Percentiles rank a stretch among this genome's conserved stretches.
Conservation (phyloP, 2,113 vertebrate genomes). For the Holacanthus passer region DNA sequence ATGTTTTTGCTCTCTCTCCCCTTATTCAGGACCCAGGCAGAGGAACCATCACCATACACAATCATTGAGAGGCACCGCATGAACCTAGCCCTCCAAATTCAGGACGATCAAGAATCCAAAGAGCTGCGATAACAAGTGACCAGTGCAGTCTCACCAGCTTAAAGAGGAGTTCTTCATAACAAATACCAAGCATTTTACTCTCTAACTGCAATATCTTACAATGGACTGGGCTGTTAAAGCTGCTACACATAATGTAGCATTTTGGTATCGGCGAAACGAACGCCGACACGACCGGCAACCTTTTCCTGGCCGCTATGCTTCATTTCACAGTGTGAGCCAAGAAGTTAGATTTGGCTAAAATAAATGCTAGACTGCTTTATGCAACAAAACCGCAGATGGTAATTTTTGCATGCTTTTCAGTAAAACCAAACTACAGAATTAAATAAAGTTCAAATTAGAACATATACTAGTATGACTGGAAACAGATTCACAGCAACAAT, state of each 20-base stretch:
- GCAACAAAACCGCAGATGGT: too few relatives aligned
- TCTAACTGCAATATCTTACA: background rate
- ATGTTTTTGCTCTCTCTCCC: background rate
- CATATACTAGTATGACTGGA: background rate
- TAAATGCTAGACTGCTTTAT: background rate
- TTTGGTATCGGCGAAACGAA: background rate
- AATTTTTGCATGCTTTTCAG: background rate
- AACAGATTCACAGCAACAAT: background rate
- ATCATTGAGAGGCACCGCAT: constrained; percentile 59
- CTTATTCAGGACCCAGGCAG: constrained; percentile 60
- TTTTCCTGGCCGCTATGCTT: background rate
- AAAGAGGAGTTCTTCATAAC: background rate
- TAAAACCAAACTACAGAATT: background rate
- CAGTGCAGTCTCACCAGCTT: background rate
- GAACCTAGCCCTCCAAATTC: constrained; percentile 38
- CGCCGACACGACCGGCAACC: background rate
- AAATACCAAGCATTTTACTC: background rate
- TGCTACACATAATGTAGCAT: background rate
- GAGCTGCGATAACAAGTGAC: background rate
- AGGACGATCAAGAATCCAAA: constrained; percentile 9
- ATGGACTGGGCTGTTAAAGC: background rate
- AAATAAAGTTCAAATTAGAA: background rate
- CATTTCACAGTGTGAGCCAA: background rate
- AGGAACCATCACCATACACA: constrained; percentile 65
- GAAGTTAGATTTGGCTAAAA: background rate